phyloP scores from a whole-genome alignment of 2,113 vertebrate species.

The Eretmochelys imbricata region DNA sequence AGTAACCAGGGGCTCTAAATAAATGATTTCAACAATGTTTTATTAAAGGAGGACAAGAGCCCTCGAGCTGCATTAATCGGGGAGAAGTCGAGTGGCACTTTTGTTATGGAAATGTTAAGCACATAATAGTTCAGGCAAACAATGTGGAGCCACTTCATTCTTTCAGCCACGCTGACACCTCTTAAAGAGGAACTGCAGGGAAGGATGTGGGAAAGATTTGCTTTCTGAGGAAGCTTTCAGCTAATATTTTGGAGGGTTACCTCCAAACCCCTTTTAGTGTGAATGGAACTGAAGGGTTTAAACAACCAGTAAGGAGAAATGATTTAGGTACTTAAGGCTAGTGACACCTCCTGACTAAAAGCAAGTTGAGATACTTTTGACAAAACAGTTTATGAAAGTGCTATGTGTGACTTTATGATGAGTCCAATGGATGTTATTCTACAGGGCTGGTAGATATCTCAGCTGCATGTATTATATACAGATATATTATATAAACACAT shows the following conservation, averaged over 20 bases:
- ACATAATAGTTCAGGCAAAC: conserved; percentile 98
- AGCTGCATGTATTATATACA: background rate
- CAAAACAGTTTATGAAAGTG: background rate
- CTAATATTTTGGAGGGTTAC: conserved; percentile 83
- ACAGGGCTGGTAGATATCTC: background rate
- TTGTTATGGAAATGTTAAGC: conserved; percentile 99
- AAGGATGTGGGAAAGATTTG: conserved; percentile 99
- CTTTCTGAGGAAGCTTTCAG: conserved; percentile 86
- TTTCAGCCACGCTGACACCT: conserved; percentile 98
- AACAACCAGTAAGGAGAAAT: conserved; percentile 14
- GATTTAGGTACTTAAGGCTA: background rate
- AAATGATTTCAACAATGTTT: conserved; percentile 98
- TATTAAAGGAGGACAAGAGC: conserved; percentile 95
- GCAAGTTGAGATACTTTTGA: background rate
- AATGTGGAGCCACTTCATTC: conserved; percentile 99
- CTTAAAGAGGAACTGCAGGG: conserved; percentile 96
- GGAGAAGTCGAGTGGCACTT: conserved; percentile 99
- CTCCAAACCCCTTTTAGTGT: conserved; percentile 62
- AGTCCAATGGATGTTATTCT: background rate
- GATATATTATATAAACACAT: background rate
- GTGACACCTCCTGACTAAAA: conserved; percentile 13
- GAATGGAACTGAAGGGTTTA: conserved; percentile 39
- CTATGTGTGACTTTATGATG: background rate
- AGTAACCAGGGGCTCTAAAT: conserved; percentile 90
- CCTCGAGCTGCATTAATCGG: conserved; percentile 95